Conservation (phyloP, 2,113 vertebrate species). For the Scatophagus argus region DNA sequence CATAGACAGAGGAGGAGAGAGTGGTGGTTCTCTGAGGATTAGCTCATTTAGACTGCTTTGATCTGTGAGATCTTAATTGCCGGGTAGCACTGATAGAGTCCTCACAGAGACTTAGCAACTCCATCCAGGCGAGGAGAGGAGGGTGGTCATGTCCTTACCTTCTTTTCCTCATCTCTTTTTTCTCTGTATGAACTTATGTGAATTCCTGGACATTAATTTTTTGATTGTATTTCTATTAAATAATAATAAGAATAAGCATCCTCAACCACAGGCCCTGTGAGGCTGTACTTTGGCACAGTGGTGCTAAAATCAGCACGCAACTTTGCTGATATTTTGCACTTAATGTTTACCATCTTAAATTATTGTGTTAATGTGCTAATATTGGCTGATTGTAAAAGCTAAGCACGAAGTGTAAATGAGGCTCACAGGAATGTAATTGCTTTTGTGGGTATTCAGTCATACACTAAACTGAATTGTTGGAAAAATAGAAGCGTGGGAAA, state of each 20-base stretch:
- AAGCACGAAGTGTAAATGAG: not conserved
- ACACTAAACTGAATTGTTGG: not conserved
- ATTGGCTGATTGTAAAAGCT: not conserved
- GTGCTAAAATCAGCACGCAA: not conserved
- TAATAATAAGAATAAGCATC: not conserved
- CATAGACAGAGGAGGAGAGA: constrained; percentile 45
- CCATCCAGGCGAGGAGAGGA: constrained; percentile 35
- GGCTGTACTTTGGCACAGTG: not conserved
- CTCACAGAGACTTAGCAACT: constrained; percentile 57
- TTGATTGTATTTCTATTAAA: constrained; percentile 10
- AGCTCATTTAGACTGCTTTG: constrained; percentile 76
- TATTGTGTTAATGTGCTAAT: not conserved
- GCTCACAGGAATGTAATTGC: not conserved
- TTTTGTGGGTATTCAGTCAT: not conserved
- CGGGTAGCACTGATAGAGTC: constrained; percentile 66
- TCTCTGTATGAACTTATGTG: constrained; percentile 11
- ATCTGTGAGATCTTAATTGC: constrained; percentile 80
- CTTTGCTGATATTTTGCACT: not conserved
- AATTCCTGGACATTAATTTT: not conserved
- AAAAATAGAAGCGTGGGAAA: not conserved
- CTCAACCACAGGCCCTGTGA: not conserved
- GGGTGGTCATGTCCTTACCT: constrained; percentile 39
- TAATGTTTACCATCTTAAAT: not conserved
- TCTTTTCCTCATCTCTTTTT: constrained; percentile 5
- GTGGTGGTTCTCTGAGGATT: constrained; percentile 69